A percentile compares a stretch with the other conserved stretches of the same genome.
Evolutionary conservation across 2,113 vertebrate genomes (phyloP).

Genomic region (Nicator chloris): DNA sequence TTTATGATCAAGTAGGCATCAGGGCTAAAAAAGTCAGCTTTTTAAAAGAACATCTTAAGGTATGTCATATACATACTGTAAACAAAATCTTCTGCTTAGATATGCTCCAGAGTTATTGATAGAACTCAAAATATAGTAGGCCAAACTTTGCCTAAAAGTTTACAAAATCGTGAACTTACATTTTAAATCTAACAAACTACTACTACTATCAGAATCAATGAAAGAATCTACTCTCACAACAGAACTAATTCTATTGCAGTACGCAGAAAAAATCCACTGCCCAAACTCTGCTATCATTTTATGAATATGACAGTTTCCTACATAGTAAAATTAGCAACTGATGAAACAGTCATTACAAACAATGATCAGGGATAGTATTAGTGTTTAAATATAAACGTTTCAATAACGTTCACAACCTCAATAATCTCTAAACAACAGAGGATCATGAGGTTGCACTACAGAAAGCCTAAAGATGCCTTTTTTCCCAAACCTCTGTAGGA

Average conservation of each 20-base stretch:
- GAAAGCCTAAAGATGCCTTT: not conserved
- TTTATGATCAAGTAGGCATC: not conserved
- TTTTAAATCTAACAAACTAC: not conserved
- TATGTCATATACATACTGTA: not conserved
- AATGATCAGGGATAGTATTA: not conserved
- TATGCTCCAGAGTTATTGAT: not conserved
- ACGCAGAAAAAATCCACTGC: not conserved
- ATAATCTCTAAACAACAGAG: not conserved
- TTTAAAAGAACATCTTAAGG: not conserved
- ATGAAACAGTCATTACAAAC: not conserved
- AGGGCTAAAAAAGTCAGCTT: not conserved
- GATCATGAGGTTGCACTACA: not conserved
- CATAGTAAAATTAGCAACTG: not conserved
- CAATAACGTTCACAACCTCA: not conserved
- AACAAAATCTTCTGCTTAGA: not conserved
- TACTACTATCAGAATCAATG: not conserved
- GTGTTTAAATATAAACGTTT: not conserved
- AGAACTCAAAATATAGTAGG: not conserved
- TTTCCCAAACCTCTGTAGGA: not conserved
- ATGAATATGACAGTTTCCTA: not conserved
- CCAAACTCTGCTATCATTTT: not conserved
- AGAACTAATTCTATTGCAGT: not conserved
- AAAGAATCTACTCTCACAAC: not conserved
- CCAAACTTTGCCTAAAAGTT: not conserved
- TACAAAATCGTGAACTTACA: not conserved